These are phyloP conservation scores for Brachionus paranguensis DNA, from an alignment of 1,140 invertebrate genomes.

Conservation along the genomic window DNA sequence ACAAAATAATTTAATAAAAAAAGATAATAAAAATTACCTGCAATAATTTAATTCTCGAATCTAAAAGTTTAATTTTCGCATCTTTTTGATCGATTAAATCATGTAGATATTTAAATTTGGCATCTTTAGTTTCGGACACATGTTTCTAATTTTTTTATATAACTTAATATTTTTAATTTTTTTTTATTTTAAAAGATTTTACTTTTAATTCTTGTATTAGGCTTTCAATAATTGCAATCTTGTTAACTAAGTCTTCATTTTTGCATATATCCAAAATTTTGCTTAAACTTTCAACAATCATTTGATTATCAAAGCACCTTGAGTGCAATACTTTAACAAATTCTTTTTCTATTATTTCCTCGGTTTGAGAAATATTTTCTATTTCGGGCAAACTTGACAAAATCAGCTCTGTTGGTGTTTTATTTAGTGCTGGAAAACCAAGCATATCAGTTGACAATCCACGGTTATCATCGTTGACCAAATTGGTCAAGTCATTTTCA, in stretches of 20 bases:
- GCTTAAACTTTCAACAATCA: neutral
- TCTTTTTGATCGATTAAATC: slow-evolving; percentile 14
- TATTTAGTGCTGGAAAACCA: neutral
- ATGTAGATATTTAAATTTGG: neutral
- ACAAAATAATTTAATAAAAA: neutral
- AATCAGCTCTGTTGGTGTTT: neutral
- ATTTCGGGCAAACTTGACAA: slow-evolving; percentile 13
- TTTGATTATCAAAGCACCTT: neutral
- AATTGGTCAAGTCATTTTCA: neutral
- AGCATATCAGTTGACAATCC: slow-evolving; percentile 33
- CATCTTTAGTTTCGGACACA: slow-evolving; percentile 6
- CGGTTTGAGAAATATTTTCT: neutral
- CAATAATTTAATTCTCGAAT: slow-evolving; percentile 15
- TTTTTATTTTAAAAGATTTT: neutral
- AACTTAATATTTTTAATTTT: neutral
- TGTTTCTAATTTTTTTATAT: neutral
- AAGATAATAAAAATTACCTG: neutral
- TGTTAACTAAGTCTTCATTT: neutral
- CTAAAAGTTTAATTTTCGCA: slow-evolving; percentile 4
- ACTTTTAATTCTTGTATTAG: neutral
- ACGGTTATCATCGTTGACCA: neutral
- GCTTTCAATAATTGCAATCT: neutral
- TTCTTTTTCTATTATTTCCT: slow-evolving; percentile 19
- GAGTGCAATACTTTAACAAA: neutral
- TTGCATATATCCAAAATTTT: neutral